A percentile compares a stretch with the other conserved stretches of the same genome.
Conservation (phyloP, 2,888 invertebrate species). For the Zygothrica quintamaculata region DNA sequence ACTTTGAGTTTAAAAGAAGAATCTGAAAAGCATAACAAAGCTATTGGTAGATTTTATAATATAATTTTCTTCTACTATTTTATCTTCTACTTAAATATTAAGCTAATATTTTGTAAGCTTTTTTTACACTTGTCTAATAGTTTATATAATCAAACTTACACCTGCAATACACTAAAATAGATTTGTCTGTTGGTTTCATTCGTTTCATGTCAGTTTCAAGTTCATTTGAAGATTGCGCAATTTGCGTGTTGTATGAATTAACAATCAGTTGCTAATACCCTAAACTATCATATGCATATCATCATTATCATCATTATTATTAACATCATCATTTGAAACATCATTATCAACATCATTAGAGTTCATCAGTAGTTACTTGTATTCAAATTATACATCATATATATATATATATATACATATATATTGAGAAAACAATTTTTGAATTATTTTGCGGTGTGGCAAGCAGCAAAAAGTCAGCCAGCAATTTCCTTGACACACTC, state of each 20-base stretch:
- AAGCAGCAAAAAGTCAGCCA: constrained; percentile 16
- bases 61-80: too few species aligned
- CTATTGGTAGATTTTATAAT: too few species aligned
- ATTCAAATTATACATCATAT: too few species aligned
- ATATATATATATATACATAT: too few species aligned
- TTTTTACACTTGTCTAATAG: too few species aligned
- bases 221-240: constrained; percentile 33
- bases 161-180: too few species aligned
- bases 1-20: too few species aligned
- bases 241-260: constrained; percentile 45
- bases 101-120: too few species aligned
- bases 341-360: background rate
- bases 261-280: constrained; percentile 34
- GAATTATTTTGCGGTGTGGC: constrained; percentile 3
- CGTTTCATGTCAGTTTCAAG: constrained; percentile 21
- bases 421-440: constrained; percentile 23
- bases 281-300: constrained; percentile 33
- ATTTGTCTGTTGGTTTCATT: constrained; percentile 10
- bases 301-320: background rate
- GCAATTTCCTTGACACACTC: constrained; percentile 47
- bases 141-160: too few species aligned
- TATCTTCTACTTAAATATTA: too few species aligned
- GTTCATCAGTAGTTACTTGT: background rate
- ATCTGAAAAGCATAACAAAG: too few species aligned
- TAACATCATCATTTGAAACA: constrained; percentile 1